These are phyloP conservation scores for Halictus quadricinctus DNA, from an alignment of 2,888 invertebrate species.

Conservation along the genomic window DNA sequence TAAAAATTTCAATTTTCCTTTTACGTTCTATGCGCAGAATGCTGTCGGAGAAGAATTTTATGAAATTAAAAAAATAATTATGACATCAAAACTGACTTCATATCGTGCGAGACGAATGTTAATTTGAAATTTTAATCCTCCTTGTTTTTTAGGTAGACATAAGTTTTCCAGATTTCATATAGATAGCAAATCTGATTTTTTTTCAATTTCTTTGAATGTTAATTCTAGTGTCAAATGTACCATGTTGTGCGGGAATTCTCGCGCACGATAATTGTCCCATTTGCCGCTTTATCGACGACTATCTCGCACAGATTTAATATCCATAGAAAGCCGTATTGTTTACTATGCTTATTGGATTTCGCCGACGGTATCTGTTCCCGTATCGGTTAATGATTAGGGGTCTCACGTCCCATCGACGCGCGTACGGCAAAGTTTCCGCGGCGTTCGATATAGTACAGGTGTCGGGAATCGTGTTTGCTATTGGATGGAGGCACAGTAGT, in stretches of 20 bases:
- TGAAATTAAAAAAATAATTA: too few species aligned
- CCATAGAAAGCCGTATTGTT: neutral
- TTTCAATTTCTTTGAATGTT: neutral
- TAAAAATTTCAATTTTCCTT: too few species aligned
- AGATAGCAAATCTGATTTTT: too few species aligned
- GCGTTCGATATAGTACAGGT: constrained; percentile 14
- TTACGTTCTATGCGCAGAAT: too few species aligned
- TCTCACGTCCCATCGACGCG: neutral
- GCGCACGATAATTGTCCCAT: neutral
- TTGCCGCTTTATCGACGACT: neutral
- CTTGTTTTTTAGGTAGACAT: too few species aligned
- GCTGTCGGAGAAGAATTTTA: too few species aligned
- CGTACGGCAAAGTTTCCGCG: constrained; percentile 14
- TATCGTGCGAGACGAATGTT: too few species aligned
- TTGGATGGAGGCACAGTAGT: neutral
- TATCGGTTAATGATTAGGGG: constrained; percentile 34
- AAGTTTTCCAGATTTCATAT: too few species aligned
- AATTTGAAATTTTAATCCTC: too few species aligned
- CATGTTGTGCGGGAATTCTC: neutral
- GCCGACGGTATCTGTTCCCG: neutral
- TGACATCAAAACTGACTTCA: too few species aligned
- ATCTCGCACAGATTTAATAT: constrained; percentile 8
- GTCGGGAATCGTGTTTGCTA: neutral
- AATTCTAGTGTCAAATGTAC: neutral
- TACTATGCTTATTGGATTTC: neutral